phyloP scores from a whole-genome alignment of 2,797 vertebrate genomes.

The Pelochelys cantorii region DNA sequence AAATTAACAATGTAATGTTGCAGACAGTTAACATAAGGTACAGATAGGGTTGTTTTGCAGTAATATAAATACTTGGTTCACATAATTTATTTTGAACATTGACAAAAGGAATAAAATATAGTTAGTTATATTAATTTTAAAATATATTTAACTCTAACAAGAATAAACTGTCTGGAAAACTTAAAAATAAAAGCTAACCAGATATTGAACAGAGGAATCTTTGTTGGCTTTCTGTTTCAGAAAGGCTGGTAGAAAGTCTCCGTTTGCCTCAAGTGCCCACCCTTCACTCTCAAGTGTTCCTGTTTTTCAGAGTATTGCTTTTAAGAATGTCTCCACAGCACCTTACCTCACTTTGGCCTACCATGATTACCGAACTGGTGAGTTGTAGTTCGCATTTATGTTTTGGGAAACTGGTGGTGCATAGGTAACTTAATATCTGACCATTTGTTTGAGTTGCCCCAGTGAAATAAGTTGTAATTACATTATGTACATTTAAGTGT shows the following conservation, averaged over 20 bases:
- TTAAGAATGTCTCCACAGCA: conserved; percentile 98
- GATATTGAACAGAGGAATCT: conserved; percentile 48
- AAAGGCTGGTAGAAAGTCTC: conserved; percentile 98
- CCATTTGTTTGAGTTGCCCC: not conserved
- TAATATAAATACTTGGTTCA: not conserved
- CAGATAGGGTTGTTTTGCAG: not conserved
- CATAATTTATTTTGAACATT: not conserved
- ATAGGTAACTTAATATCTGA: not conserved
- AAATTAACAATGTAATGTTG: not conserved
- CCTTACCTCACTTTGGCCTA: conserved; percentile 98
- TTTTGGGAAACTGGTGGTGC: not conserved
- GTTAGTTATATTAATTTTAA: not conserved
- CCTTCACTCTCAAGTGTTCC: conserved; percentile 98
- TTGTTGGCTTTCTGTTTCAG: conserved; percentile 82
- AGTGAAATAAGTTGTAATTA: not conserved
- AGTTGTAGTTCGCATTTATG: conserved; percentile 63
- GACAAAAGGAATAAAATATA: not conserved
- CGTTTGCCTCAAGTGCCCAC: conserved; percentile 98
- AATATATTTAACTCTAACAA: not conserved
- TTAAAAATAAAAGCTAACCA: not conserved
- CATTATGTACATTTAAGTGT: not conserved
- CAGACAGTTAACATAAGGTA: not conserved
- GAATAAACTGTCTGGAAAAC: not conserved
- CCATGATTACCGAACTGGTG: conserved; percentile 99
- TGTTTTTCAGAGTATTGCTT: conserved; percentile 98